These are phyloP conservation scores for Disparrhopalites patrizii DNA, from an alignment of 2,888 invertebrate genomes.

Conservation along the genomic window DNA sequence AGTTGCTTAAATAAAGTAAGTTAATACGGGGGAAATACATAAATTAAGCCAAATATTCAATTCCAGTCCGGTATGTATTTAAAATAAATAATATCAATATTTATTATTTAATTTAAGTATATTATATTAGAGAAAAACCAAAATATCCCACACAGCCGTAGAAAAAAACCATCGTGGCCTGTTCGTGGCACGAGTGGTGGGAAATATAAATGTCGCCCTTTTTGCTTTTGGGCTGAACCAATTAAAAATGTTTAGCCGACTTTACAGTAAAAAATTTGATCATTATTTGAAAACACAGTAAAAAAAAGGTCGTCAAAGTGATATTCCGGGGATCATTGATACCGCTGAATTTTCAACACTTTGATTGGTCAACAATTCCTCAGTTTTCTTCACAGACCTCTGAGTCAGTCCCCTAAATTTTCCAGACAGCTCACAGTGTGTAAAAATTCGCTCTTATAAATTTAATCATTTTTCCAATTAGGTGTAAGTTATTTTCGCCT, in stretches of 20 bases:
- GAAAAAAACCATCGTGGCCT: neutral
- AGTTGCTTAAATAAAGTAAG: too few relatives aligned
- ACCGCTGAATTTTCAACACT: neutral
- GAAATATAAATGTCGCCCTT: neutral
- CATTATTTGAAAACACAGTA: too few relatives aligned
- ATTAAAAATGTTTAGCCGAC: too few relatives aligned
- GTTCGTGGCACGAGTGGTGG: neutral
- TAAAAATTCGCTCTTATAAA: slow-evolving; percentile 14
- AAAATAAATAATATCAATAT: too few relatives aligned
- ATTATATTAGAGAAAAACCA: too few relatives aligned
- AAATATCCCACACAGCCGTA: too few relatives aligned
- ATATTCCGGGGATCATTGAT: neutral
- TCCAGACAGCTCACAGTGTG: slow-evolving; percentile 17
- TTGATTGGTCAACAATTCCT: slow-evolving; percentile 3
- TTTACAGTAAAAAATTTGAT: too few relatives aligned
- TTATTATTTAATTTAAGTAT: too few relatives aligned
- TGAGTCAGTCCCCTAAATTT: slow-evolving; percentile 11
- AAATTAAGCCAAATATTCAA: too few relatives aligned
- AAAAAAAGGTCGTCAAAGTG: slow-evolving; percentile 8
- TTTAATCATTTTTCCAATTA: slow-evolving; percentile 11
- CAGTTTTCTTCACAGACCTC: neutral
- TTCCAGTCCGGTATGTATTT: too few relatives aligned
- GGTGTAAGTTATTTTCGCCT: neutral
- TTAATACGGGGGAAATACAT: too few relatives aligned
- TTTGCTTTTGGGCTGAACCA: neutral